phyloP scores from a whole-genome alignment of 2,888 invertebrate species.

The Gymnosoma rotundatum region DNA sequence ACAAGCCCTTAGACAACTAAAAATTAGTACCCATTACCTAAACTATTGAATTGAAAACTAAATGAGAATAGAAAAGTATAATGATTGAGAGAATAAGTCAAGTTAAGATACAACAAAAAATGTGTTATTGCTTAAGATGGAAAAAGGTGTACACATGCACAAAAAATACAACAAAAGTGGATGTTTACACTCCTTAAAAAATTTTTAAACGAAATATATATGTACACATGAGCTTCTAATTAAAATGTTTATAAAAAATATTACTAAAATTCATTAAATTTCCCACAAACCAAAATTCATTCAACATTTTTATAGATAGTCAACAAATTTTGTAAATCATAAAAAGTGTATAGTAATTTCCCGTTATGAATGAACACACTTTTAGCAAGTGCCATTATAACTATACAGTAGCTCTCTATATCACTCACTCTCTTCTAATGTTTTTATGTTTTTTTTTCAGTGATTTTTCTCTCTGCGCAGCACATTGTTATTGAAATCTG shows the following conservation, averaged over 20 bases:
- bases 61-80: neutral
- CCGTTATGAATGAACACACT: constrained; percentile 64
- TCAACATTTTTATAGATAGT: constrained; percentile 25
- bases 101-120: neutral
- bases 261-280: constrained; percentile 15
- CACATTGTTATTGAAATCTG: neutral
- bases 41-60: neutral
- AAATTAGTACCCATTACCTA: constrained; percentile 7
- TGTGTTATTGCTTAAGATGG: too few relatives aligned
- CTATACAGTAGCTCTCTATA: neutral
- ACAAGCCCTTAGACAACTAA: constrained; percentile 47
- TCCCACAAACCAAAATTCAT: constrained; percentile 41
- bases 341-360: constrained; percentile 46
- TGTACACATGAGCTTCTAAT: neutral
- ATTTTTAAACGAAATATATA: neutral
- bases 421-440: neutral
- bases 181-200: constrained; percentile 22
- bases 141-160: neutral
- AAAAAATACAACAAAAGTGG: neutral
- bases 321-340: constrained; percentile 23
- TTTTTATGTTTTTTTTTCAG: neutral
- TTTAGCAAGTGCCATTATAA: constrained; percentile 29
- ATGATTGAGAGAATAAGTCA: neutral
- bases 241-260: neutral
- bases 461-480: neutral